These are phyloP conservation scores for Vanacampus margaritifer DNA, from an alignment of 2,113 vertebrate genomes.

Conservation along the genomic window DNA sequence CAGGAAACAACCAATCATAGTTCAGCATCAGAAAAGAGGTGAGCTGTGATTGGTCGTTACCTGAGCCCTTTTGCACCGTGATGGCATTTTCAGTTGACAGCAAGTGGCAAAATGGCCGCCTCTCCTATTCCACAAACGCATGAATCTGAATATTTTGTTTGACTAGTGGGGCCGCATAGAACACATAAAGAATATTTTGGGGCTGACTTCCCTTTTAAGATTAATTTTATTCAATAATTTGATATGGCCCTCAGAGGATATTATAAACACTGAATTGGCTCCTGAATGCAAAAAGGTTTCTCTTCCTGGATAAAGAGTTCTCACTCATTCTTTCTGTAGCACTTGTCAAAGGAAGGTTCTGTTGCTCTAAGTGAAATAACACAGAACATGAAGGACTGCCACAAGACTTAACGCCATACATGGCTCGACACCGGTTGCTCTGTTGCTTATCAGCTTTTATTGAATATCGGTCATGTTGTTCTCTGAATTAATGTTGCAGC, in stretches of 20 bases:
- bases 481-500: conserved; percentile 54
- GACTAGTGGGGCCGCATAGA: no score
- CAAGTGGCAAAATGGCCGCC: no score
- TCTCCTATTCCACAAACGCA: no score
- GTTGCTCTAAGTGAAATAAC: conserved; percentile 38
- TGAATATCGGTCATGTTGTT: conserved; percentile 54
- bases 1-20: no score
- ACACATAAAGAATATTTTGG: no score
- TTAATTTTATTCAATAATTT: neutral
- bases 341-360: conserved; percentile 37
- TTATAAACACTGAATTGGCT: neutral
- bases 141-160: no score
- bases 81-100: no score
- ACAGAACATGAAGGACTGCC: conserved; percentile 16
- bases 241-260: neutral
- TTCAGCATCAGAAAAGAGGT: no score
- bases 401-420: conserved; percentile 14
- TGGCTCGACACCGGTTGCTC: conserved; percentile 28
- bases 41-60: no score
- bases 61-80: no score
- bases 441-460: conserved; percentile 48
- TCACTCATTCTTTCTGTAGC: conserved; percentile 42
- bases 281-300: neutral
- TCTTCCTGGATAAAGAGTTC: conserved; percentile 7
- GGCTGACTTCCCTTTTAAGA: neutral